Conservation (phyloP, 2,888 invertebrate species). For the Helobdella robusta region DNA sequence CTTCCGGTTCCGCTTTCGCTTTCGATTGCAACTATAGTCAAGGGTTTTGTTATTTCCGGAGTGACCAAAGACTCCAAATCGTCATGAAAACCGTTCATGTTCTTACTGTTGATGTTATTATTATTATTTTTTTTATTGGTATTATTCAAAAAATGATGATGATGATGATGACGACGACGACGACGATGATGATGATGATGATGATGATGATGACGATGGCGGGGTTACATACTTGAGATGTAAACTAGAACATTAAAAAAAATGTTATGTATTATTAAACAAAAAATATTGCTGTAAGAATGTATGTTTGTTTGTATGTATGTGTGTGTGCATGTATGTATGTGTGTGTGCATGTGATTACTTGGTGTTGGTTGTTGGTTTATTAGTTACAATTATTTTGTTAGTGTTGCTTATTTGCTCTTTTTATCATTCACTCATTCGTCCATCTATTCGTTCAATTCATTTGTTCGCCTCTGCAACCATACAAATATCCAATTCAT, state of each 20-base stretch:
- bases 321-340: background rate
- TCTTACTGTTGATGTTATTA: background rate
- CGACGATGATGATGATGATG: conserved; percentile 5
- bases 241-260: background rate
- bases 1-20: background rate
- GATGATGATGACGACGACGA: background rate
- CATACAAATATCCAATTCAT: background rate
- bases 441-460: background rate
- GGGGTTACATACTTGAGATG: background rate
- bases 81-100: background rate
- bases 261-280: too few species aligned
- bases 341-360: background rate
- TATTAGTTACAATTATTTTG: background rate
- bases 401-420: background rate
- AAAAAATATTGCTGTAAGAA: too few species aligned
- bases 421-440: background rate
- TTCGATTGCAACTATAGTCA: conserved; percentile 8
- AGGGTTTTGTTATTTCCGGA: background rate
- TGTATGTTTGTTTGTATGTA: background rate
- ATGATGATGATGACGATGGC: conserved; percentile 8
- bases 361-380: background rate
- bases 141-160: background rate
- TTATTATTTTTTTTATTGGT: background rate
- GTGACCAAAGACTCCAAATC: background rate
- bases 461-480: background rate